These are phyloP conservation scores for Micrasema minimum DNA, from an alignment of 1,140 invertebrate genomes.

Conservation along the genomic window DNA sequence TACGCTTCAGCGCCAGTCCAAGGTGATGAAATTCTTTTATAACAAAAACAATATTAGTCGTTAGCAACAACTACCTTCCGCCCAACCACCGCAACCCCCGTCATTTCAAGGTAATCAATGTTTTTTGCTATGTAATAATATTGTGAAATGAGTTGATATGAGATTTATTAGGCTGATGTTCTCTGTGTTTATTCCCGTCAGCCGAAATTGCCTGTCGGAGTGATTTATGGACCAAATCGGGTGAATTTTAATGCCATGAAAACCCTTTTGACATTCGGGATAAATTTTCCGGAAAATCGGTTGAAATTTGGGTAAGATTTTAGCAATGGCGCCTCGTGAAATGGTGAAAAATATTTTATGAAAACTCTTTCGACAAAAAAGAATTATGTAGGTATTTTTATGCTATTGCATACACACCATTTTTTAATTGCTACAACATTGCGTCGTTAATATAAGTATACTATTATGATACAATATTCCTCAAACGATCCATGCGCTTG, in stretches of 20 bases:
- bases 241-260: not conserved
- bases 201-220: slow-evolving; percentile 10
- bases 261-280: slow-evolving; percentile 29
- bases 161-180: not conserved
- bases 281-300: slow-evolving; percentile 41
- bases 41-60: too few relatives aligned
- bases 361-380: not conserved
- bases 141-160: too few relatives aligned
- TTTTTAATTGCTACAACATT: not conserved
- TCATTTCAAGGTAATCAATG: too few relatives aligned
- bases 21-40: too few relatives aligned
- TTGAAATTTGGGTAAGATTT: slow-evolving; percentile 10
- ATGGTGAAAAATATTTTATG: not conserved
- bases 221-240: slow-evolving; percentile 1
- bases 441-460: not conserved
- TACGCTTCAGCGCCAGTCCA: too few relatives aligned
- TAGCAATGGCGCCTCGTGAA: slow-evolving; percentile 9
- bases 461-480: not conserved
- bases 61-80: too few relatives aligned
- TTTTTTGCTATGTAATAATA: too few relatives aligned
- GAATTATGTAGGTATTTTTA: not conserved
- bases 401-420: not conserved
- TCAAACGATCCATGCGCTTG: not conserved
- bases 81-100: too few relatives aligned
- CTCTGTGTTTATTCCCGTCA: slow-evolving; percentile 3